Base-by-base conservation (phyloP, 2,797 vertebrate genomes). In the Ataeniobius toweri region DNA sequence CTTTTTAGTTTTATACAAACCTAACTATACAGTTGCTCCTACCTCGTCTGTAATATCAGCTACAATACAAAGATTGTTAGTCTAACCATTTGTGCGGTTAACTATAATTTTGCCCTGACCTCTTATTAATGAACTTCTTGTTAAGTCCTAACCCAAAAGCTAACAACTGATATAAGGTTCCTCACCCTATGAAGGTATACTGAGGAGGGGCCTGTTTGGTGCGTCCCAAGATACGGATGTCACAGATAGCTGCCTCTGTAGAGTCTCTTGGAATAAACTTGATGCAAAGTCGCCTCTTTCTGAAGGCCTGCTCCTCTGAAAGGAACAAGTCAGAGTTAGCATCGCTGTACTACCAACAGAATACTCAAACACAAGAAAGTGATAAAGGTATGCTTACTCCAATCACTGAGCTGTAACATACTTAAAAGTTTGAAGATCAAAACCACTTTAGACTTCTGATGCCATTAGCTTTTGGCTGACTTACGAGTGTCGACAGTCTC, bases 231-330 rank as follows among this genome's bases (percentile, higher is more conserved):
- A 99, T 98, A 48, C 98, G 97, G 81, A 99, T 96, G 88, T 99
- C 98, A 71, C 98, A 99, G 88, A 99, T 98, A 0, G 98, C 98
- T 1, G 98, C 98, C 90, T 99, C 98, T 0, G 98, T 99, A n/a
- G 98, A 99, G 85, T 99, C 98, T 76, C 98, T 95, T 0, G 98
- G 98, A 90, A 99, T 99, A 80, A 99, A 99, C 84, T 99, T 99
- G 86, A 99, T 99, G 86, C 98, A 99, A 58, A 99, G 94, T 56
- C 98, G 96, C 89, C 98, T 97, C 94, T 99, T 99, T 82, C 98
- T 95, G 90, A 99, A 99, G 75, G 97, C 98, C 75, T 94, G 93
- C 89, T 99, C 98, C 94, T 99, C 98, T 99, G 95, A 75, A 26
- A 61, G 44, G 78, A 6, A 90, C 31, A 63, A 83, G 3, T 63